These are phyloP conservation scores for Thunnus thynnus DNA, from an alignment of 2,113 vertebrate genomes.

Conservation along the genomic window DNA sequence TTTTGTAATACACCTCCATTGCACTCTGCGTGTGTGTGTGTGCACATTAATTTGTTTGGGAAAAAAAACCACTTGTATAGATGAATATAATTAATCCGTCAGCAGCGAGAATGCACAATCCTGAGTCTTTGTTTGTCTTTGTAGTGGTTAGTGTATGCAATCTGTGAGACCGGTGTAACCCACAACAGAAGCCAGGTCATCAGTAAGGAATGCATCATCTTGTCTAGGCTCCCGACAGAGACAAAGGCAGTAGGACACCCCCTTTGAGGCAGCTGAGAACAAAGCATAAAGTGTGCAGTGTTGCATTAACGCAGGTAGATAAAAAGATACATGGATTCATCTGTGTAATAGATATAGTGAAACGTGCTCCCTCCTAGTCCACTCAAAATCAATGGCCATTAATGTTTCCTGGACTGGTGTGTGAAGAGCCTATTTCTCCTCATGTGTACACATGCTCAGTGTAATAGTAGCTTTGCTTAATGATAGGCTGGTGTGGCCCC, in stretches of 20 bases:
- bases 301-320: conserved; percentile 53
- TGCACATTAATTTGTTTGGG: conserved; percentile 27
- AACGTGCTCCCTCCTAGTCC: conserved; percentile 67
- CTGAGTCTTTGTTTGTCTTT: neutral
- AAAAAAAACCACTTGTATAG: conserved; percentile 5
- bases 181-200: conserved; percentile 49
- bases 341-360: conserved; percentile 65
- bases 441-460: conserved; percentile 60
- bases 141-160: conserved; percentile 3
- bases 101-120: neutral
- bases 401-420: conserved; percentile 74
- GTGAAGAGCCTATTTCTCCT: conserved; percentile 54
- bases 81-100: conserved; percentile 27
- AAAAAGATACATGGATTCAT: conserved; percentile 61
- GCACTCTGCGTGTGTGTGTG: neutral
- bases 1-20: conserved; percentile 43
- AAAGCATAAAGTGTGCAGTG: conserved; percentile 45
- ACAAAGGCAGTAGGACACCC: conserved; percentile 56
- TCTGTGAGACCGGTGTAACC: conserved; percentile 27
- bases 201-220: conserved; percentile 30
- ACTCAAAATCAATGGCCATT: conserved; percentile 85
- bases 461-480: conserved; percentile 81
- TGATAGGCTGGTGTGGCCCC: conserved; percentile 69
- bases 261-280: conserved; percentile 52
- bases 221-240: conserved; percentile 43